Base-by-base conservation (phyloP, 2,113 vertebrate species). In the Tetrax tetrax region DNA sequence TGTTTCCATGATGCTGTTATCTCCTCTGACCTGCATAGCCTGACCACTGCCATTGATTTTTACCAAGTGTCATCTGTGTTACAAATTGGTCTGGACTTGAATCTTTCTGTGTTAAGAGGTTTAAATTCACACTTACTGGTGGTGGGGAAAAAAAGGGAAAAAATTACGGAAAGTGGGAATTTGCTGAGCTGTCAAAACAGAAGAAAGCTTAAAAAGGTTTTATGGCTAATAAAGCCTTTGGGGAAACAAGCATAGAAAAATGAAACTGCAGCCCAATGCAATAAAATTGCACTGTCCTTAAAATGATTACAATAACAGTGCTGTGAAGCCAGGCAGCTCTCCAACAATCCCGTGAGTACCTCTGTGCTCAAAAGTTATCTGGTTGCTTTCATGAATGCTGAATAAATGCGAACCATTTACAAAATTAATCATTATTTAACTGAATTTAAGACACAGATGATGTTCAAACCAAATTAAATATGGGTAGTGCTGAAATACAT, bases 41-140 rank as follows among this genome's bases (percentile, higher is more conserved):
- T 78, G 70, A 72, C 81, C 83, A 89, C 63, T 82, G 93, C 91
- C 93, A 96, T 81, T 97, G 98, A 96, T 97, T 98, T 97, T 96
- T 95, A 69, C 80, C 24, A 68, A 75, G 90, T 97, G 96, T 97
- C 91, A 88, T 97, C 86, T 95, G 83, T 74, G 75, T 96, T 97
- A 97, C 95, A 96, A 96, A 96, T 97, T 95, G 88, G 91, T 89
- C 93, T 77, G 75, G 85, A 84, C 93, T 95, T 90, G 95, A 94
- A 94, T 97, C 93, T 96, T 29, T 94, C 89, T 88, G 43, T 88
- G 87, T 96, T 94, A 96, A 95, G 92, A 89, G 87, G 81, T 96
- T 97, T 95, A 97, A 96, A 96, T 95, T 97, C 93, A 97, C 92
- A 94, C 93, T 90, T 93, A 77, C 37, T 53, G 38, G 61, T 91